These are phyloP conservation scores for Lampris incognitus DNA, from an alignment of 2,113 vertebrate species.

Conservation along the genomic window DNA sequence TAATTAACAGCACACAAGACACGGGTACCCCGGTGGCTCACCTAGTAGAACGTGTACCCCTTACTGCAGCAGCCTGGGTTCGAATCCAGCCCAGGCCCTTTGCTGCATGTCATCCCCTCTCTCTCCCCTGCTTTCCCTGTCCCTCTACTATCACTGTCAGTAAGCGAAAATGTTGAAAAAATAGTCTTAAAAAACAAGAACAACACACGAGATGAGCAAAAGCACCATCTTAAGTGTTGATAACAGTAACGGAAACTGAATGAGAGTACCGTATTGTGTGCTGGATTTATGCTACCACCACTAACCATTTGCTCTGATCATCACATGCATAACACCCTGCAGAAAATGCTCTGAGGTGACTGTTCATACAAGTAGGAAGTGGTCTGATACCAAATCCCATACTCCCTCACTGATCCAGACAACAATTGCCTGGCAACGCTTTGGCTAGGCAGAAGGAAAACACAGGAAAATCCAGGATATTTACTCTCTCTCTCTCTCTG, in stretches of 20 bases:
- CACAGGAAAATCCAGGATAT: constrained; percentile 51
- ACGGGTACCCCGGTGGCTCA: too few relatives aligned
- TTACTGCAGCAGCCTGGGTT: too few relatives aligned
- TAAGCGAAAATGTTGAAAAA: too few relatives aligned
- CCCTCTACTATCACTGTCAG: too few relatives aligned
- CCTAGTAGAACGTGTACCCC: too few relatives aligned
- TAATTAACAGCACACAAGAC: constrained; percentile 28
- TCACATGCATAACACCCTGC: constrained; percentile 59
- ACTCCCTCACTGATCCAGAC: constrained; percentile 70
- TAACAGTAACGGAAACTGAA: constrained; percentile 18
- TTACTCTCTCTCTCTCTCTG: constrained; percentile 28
- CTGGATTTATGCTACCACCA: constrained; percentile 56
- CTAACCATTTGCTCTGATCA: constrained; percentile 71
- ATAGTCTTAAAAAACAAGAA: too few relatives aligned
- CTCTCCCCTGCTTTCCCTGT: too few relatives aligned
- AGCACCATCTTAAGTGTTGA: too few relatives aligned
- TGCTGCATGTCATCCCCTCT: too few relatives aligned
- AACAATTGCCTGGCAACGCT: constrained; percentile 77
- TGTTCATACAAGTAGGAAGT: constrained; percentile 63
- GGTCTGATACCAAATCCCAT: constrained; percentile 71
- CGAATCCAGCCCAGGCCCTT: too few relatives aligned
- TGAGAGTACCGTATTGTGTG: constrained; percentile 60
- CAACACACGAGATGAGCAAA: too few relatives aligned
- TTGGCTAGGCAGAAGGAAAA: constrained; percentile 55
- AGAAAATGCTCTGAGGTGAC: constrained; percentile 65